Percentiles rank a stretch among this genome's conserved stretches.
Evolutionary conservation across 2,113 vertebrate species (phyloP).

Genomic region (Tachysurus fulvidraco): DNA sequence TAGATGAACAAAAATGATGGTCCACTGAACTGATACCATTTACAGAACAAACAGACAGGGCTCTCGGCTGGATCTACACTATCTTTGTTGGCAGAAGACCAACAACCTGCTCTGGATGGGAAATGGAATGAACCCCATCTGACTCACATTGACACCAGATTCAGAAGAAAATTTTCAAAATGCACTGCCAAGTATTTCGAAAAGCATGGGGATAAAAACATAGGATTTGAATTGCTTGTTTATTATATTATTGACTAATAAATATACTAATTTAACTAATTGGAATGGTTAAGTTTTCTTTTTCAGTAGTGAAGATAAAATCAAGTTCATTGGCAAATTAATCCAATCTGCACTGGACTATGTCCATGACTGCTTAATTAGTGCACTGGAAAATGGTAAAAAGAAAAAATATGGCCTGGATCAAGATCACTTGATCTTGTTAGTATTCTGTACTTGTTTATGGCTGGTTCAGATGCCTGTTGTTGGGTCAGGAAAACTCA

Average conservation of each 20-base stretch:
- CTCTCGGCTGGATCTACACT: not conserved
- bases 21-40: constrained; percentile 1
- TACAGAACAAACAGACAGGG: not conserved
- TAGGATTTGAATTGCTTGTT: not conserved
- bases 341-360: not conserved
- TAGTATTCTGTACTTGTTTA: constrained; percentile 25
- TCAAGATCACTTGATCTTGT: not conserved
- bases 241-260: not conserved
- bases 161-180: not conserved
- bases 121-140: constrained; percentile 11
- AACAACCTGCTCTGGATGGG: not conserved
- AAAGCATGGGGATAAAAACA: not conserved
- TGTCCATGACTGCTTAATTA: not conserved
- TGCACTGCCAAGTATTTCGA: not conserved
- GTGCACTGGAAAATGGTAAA: not conserved
- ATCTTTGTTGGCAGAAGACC: not conserved
- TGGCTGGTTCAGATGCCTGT: constrained; percentile 18
- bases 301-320: not conserved
- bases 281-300: not conserved
- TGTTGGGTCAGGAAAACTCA: constrained; percentile 4
- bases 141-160: constrained; percentile 24
- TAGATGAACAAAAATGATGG: constrained; percentile 32
- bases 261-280: too few relatives aligned
- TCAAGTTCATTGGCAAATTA: not conserved
- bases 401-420: constrained; percentile 2